Percentiles rank a stretch among this genome's conserved stretches.
Evolutionary conservation across 1,140 invertebrate genomes (phyloP).

Genomic region (Ruditapes philippinarum): DNA sequence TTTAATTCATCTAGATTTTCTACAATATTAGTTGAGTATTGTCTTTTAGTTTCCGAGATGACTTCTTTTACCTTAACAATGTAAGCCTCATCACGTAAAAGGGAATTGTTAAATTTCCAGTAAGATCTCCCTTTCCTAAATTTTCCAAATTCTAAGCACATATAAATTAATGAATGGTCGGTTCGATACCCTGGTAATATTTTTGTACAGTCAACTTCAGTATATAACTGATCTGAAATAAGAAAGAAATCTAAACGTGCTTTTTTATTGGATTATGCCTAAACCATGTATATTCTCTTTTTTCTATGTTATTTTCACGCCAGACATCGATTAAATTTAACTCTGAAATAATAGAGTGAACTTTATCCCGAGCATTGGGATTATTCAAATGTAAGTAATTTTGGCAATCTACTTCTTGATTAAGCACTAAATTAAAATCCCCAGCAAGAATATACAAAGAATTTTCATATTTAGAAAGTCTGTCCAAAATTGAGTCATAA

Average conservation of each 20-base stretch:
- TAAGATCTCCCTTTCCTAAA: constrained; percentile 41
- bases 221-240: constrained; percentile 12
- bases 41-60: background rate
- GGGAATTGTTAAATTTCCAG: constrained; percentile 60
- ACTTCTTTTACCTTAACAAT: background rate
- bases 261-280: no score
- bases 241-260: constrained; percentile 46
- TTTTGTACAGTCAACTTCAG: background rate
- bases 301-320: no score
- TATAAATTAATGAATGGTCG: constrained; percentile 34
- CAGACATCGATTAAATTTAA: no score
- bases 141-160: background rate
- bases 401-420: no score
- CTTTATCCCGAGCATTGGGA: no score
- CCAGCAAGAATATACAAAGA: no score
- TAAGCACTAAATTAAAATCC: no score
- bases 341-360: no score
- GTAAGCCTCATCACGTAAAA: constrained; percentile 2
- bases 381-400: no score
- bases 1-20: constrained; percentile 4
- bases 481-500: background rate
- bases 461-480: background rate
- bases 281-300: no score
- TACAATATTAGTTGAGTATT: background rate
- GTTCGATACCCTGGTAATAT: constrained; percentile 12